Base-by-base conservation (phyloP, 2,888 invertebrate genomes). In the Chloromyia formosa region DNA sequence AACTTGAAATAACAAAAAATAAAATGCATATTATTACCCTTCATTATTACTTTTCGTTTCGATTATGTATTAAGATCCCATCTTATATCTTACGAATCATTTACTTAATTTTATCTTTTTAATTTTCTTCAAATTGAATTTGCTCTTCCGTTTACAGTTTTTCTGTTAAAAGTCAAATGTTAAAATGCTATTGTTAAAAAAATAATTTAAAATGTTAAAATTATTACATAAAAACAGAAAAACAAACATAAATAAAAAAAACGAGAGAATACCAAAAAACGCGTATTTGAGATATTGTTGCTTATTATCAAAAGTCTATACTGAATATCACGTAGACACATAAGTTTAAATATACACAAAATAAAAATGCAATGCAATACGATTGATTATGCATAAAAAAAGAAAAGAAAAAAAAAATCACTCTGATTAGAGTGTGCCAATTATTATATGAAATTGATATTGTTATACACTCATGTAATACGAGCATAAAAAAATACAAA, bases 251-350 rank as follows among this genome's bases (percentile, higher is more conserved):
- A 35, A 16, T 35, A n/a, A 56, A 10, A 69, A 54, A 69, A 54
- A 42, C 22, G 20, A 20, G 18, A 35, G 7, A 35, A 35, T 35
- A 35, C 27, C 27, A 35, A 4, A 4, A 7, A 73, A 35, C 58
- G 58, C 60, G 45, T 61, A 61, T 61, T 73, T 72, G 75, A 69
- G 64, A 76, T 62, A 75, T 75, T 76, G 76, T 76, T 76, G 76
- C 76, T 76, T 76, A 76, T 64, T 76, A 76, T 71, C 68, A 66
- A 56, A 64, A 74, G 66, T 66, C 45, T 56, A 74, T 56, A 66
- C 53, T 10, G 45, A 49, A 20, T 64, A 64, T 74, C 56, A 58
- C 66, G 45, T 56, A 71, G 12, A 58, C 58, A 64, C 18, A 14
- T 64, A 18, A 35, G 5, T 56, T 45, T 66, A 18, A 18, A 35